Evolutionary conservation across 2,888 invertebrate species (phyloP).

Genomic region (Callosobruchus maculatus): DNA sequence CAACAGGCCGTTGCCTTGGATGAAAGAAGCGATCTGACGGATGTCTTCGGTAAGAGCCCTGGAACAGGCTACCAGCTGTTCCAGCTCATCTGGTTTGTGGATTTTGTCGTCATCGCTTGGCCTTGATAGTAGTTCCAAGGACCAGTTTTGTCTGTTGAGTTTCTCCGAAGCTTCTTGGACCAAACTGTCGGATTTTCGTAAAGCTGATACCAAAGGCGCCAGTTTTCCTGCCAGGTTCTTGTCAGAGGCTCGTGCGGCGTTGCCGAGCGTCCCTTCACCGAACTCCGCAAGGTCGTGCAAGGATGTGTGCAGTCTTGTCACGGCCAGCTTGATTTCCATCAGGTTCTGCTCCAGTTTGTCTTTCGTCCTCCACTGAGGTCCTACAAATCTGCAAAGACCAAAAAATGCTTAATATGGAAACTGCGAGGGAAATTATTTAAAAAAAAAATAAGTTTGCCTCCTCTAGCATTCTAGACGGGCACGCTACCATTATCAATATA

Average conservation of each 20-base stretch:
- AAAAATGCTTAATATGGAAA: no score
- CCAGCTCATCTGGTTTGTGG: slow-evolving; percentile 75
- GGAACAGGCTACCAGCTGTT: slow-evolving; percentile 84
- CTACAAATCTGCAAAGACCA: slow-evolving; percentile 22
- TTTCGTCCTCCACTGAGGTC: slow-evolving; percentile 76
- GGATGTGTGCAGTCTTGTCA: slow-evolving; percentile 72
- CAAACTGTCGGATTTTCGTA: slow-evolving; percentile 75
- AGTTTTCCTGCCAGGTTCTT: slow-evolving; percentile 69
- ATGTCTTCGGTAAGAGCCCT: slow-evolving; percentile 86
- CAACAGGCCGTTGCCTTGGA: slow-evolving; percentile 79
- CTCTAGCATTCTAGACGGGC: no score
- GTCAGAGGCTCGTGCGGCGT: slow-evolving; percentile 78
- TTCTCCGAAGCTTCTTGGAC: slow-evolving; percentile 74
- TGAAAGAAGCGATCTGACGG: slow-evolving; percentile 83
- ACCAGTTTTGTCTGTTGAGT: slow-evolving; percentile 77
- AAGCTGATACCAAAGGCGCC: slow-evolving; percentile 72
- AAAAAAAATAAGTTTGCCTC: no score
- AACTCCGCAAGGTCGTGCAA: slow-evolving; percentile 86
- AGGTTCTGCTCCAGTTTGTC: slow-evolving; percentile 75
- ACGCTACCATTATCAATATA: no score
- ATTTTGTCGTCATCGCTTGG: slow-evolving; percentile 45
- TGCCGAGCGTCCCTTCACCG: slow-evolving; percentile 82
- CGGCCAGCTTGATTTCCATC: slow-evolving; percentile 80
- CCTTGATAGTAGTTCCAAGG: slow-evolving; percentile 58
- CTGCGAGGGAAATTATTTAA: no score